Percentiles rank a stretch among this genome's conserved stretches.
These are phyloP conservation scores for Tenualosa ilisha DNA, from an alignment of 2,797 vertebrate species.

Conservation along the genomic window DNA sequence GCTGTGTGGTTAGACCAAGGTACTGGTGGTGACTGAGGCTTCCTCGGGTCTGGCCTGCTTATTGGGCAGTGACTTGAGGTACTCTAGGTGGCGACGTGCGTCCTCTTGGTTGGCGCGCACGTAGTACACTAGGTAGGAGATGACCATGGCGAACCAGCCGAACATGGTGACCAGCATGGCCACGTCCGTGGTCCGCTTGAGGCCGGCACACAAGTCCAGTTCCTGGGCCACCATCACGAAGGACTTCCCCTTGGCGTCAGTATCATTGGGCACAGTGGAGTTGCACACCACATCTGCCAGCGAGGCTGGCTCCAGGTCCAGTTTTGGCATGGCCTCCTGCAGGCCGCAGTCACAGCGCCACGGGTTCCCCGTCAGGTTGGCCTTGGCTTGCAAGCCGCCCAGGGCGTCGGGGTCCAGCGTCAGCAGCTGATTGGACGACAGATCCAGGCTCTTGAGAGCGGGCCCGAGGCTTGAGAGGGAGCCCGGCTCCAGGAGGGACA, in stretches of 20 bases:
- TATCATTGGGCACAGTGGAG: conserved; percentile 48
- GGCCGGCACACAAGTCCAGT: conserved; percentile 76
- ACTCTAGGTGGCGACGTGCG: conserved; percentile 74
- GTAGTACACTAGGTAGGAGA: conserved; percentile 82
- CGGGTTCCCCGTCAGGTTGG: conserved; percentile 80
- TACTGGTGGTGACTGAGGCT: conserved; percentile 64
- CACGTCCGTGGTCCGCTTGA: conserved; percentile 79
- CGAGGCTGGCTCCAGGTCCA: conserved; percentile 79
- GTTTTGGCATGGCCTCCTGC: conserved; percentile 69
- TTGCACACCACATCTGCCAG: conserved; percentile 71
- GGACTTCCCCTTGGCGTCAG: conserved; percentile 69
- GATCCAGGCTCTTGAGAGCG: conserved; percentile 72
- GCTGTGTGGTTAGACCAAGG: too few relatives aligned
- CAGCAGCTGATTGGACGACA: conserved; percentile 78
- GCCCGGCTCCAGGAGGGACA: conserved; percentile 69
- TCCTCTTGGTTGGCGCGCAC: conserved; percentile 83
- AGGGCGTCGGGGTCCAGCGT: conserved; percentile 74
- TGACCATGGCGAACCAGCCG: conserved; percentile 84
- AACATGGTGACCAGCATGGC: conserved; percentile 88
- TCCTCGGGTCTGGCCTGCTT: conserved; percentile 68
- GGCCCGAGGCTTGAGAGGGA: conserved; percentile 74
- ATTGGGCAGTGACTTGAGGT: conserved; percentile 77
- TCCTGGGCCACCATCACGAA: conserved; percentile 74
- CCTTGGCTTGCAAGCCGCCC: conserved; percentile 70
- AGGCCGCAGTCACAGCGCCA: conserved; percentile 82